A percentile compares a stretch with the other conserved stretches of the same genome.
Conservation (phyloP, 53 echinoderm and acorn worm genomes). For the Arbacia lixula region DNA sequence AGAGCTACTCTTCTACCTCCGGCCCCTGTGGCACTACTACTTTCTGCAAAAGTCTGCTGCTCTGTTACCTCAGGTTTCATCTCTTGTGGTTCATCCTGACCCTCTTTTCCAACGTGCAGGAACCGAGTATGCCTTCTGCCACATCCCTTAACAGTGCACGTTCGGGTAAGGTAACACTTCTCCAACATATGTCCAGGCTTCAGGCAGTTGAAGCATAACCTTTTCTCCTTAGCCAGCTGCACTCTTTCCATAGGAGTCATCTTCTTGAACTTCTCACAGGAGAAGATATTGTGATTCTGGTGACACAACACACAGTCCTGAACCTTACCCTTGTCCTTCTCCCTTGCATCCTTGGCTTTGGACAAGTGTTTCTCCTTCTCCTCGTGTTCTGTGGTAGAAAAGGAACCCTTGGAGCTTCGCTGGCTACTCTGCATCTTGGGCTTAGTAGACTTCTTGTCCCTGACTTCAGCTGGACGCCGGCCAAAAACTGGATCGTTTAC, state of each 20-base stretch:
- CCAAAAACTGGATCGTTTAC: slow-evolving; percentile 1
- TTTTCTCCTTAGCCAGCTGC: neutral
- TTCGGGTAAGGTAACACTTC: neutral
- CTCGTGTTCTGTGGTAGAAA: too few relatives aligned
- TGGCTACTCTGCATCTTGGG: too few relatives aligned
- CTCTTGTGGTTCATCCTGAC: neutral
- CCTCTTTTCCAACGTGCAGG: neutral
- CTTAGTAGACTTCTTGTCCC: too few relatives aligned
- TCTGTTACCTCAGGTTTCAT: neutral
- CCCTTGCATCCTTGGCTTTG: neutral
- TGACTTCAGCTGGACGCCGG: neutral
- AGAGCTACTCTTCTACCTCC: slow-evolving; percentile 17
- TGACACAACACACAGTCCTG: neutral
- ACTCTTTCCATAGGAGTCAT: neutral
- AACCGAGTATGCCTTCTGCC: neutral
- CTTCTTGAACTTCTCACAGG: neutral
- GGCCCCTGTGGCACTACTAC: slow-evolving; percentile 11
- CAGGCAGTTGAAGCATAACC: slow-evolving; percentile 32
- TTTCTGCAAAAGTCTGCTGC: neutral
- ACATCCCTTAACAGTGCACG: neutral
- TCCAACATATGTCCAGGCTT: neutral
- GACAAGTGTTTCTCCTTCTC: too few relatives aligned
- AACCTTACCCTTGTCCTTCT: neutral
- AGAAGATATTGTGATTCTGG: neutral
- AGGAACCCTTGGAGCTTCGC: too few relatives aligned